phyloP scores from a whole-genome alignment of 2,113 vertebrate genomes.

The Bufo gargarizans region DNA sequence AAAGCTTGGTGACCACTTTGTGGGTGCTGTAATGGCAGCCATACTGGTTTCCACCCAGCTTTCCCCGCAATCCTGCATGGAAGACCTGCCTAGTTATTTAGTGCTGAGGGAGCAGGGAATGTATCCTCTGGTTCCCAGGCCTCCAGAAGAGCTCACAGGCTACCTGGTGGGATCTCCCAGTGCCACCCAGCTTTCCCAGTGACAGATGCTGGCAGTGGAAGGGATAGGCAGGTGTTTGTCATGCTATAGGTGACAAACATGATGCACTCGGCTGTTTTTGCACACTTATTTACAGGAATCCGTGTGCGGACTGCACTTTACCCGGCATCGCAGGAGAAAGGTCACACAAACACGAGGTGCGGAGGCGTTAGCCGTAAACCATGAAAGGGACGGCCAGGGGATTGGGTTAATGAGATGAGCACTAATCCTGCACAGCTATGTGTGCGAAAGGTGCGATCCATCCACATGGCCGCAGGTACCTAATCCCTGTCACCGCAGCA shows the following conservation, averaged over 20 bases:
- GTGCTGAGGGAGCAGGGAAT: no score
- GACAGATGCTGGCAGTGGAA: not conserved
- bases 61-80: not conserved
- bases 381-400: not conserved
- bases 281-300: slow-evolving; percentile 35
- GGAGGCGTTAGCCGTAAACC: slow-evolving; percentile 37
- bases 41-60: not conserved
- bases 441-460: slow-evolving; percentile 20
- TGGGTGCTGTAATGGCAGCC: not conserved
- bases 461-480: not conserved
- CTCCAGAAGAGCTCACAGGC: no score
- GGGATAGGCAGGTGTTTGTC: not conserved
- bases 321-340: slow-evolving; percentile 26
- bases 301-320: slow-evolving; percentile 23
- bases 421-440: slow-evolving; percentile 9
- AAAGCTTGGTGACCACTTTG: not conserved
- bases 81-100: no score
- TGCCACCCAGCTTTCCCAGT: not conserved
- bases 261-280: not conserved
- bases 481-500: not conserved
- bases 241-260: not conserved
- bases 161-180: no score
- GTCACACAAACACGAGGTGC: slow-evolving; percentile 48
- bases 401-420: slow-evolving; percentile 43
- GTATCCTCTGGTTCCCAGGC: no score